These are phyloP conservation scores for Numenius phaeopus DNA, from an alignment of 2,797 vertebrate genomes.

Conservation along the genomic window DNA sequence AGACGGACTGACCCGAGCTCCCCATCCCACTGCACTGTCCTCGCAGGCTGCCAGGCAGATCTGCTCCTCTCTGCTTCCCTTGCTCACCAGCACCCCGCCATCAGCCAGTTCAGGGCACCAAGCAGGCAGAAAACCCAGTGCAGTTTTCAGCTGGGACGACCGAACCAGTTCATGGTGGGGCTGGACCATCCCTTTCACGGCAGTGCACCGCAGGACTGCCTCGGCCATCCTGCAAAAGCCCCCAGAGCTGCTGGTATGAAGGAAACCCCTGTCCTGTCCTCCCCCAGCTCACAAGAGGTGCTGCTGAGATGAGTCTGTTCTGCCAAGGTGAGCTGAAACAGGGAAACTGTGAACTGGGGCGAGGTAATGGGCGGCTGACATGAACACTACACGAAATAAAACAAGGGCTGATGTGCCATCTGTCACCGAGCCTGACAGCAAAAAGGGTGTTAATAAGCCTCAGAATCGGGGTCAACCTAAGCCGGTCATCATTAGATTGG, in stretches of 20 bases:
- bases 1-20: fast-evolving
- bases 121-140: neutral
- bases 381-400: neutral
- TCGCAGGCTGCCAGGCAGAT: neutral
- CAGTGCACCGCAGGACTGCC: neutral
- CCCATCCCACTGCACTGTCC: fast-evolving
- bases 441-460: constrained; percentile 52
- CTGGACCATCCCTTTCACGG: neutral
- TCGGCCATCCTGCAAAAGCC: neutral
- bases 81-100: neutral
- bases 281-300: neutral
- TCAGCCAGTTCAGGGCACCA: neutral
- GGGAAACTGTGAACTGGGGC: neutral
- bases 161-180: neutral
- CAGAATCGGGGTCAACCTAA: constrained; percentile 50
- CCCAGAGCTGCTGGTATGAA: neutral
- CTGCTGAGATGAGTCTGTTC: neutral
- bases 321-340: neutral
- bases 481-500: constrained; percentile 26
- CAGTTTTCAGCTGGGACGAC: neutral
- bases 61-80: neutral
- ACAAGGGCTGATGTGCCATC: constrained; percentile 17
- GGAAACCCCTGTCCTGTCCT: fast-evolving
- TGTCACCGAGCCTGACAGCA: constrained; percentile 42
- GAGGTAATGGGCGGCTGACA: neutral